Base-by-base conservation (phyloP, 2,888 invertebrate species). In the Dolichomitus sp. region DNA sequence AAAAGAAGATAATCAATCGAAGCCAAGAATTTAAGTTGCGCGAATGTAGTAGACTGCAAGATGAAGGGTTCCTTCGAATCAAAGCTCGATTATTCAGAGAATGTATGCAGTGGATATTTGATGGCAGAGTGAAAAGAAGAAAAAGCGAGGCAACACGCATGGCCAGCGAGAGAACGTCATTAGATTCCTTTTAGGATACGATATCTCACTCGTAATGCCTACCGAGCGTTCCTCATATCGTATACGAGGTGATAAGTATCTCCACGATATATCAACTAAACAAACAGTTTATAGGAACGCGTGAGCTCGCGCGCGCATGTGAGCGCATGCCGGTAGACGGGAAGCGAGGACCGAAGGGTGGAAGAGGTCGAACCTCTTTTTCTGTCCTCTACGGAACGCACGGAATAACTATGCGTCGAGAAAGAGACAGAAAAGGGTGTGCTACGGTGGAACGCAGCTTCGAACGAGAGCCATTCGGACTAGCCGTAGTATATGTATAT, bases 171-270 rank as follows among this genome's bases (percentile, higher is more conserved):
- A 72, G 81, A 75, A 80, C 85, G 90, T 91, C 90, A 91, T 91
- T 91, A 91, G 91, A 91, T 90, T 91, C 89, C 89, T 90, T 87
- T 91, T 91, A 90, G 91, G 88, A 87, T 86, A 88, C 90, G 88
- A 90, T 91, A 90, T 90, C 89, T 90, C 88, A 89, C 85, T 81
- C 84, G 86, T 88, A 87, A 87, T 84, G 72, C 81, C 83, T 85
- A 48, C 85, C 85, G 80, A 85, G 85, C 85, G 84, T 87, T 87
- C 81, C 87, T 87, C 87, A 86, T 87, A 88, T 86, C 87, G 88
- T 89, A 91, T 88, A 86, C 81, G 90, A 91, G 91, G 91, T 92
- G 92, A 92, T 91, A 92, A 92, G 91, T 91, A 92, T 92, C 92
- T 88, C 84, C 86, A 87, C 90, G 89, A 92, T 92, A 91, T 90